These are phyloP conservation scores for Pseudonaja textilis DNA, from an alignment of 2,113 vertebrate species.

Conservation along the genomic window DNA sequence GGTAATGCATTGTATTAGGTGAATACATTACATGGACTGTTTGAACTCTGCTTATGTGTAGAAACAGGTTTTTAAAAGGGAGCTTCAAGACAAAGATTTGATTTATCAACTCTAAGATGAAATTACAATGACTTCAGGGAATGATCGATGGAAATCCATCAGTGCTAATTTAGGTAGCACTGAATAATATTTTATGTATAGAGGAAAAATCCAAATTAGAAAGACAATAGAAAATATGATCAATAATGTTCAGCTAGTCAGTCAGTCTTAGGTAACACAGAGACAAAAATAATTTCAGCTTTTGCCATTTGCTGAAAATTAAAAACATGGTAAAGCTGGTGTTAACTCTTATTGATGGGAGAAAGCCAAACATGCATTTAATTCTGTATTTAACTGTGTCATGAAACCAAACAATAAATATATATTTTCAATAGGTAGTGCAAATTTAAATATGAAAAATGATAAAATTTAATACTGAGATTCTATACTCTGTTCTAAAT, in stretches of 20 bases:
- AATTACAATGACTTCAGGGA: neutral
- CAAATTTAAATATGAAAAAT: neutral
- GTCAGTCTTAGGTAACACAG: neutral
- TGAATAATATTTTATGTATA: constrained; percentile 10
- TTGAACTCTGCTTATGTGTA: constrained; percentile 14
- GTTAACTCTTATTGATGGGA: neutral
- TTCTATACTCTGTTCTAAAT: neutral
- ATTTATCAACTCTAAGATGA: neutral
- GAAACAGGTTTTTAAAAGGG: constrained; percentile 8
- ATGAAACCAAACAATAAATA: neutral
- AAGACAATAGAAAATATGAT: neutral
- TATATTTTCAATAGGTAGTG: neutral
- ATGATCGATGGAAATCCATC: constrained; percentile 9
- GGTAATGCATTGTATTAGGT: constrained; percentile 17
- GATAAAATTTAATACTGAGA: neutral
- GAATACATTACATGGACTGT: constrained; percentile 17
- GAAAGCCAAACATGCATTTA: neutral
- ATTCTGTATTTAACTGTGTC: neutral
- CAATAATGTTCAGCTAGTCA: neutral
- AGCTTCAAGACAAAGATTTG: neutral
- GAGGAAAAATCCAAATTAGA: neutral
- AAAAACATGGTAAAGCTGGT: neutral
- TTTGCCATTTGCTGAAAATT: neutral
- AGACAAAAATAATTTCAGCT: neutral
- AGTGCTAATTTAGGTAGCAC: neutral